Evolutionary conservation across 1,140 invertebrate species (phyloP).

Genomic region (Drosophila pseudoananassae): DNA sequence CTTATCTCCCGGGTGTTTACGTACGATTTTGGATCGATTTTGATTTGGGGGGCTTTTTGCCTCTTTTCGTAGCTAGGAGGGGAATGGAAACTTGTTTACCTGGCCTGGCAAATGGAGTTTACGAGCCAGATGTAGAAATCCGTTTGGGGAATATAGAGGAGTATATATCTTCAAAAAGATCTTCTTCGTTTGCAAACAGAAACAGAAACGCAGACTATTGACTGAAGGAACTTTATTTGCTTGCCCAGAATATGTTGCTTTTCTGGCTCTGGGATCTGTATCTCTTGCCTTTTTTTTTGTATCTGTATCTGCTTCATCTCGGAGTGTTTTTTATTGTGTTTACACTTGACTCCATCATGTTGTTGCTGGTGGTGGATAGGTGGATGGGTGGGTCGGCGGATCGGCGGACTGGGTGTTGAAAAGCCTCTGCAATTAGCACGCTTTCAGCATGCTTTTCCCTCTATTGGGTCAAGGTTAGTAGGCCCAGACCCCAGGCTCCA

Average conservation of each 20-base stretch:
- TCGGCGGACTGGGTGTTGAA: conserved; percentile 48
- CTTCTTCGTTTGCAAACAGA: conserved; percentile 43
- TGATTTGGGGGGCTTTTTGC: conserved; percentile 30
- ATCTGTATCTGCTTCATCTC: conserved; percentile 29
- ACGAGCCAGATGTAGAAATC: conserved; percentile 29
- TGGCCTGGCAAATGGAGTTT: conserved; percentile 28
- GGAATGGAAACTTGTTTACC: conserved; percentile 28
- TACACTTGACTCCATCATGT: conserved; percentile 65
- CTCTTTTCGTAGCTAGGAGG: no score
- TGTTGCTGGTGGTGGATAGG: no score
- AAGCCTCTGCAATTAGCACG: conserved; percentile 73
- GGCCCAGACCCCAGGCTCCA: conserved; percentile 28
- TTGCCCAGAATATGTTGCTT: conserved; percentile 1
- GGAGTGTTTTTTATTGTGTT: conserved; percentile 59
- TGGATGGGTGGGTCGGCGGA: conserved; percentile 13
- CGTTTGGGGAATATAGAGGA: neutral
- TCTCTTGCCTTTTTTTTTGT: conserved; percentile 2
- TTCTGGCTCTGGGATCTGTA: neutral
- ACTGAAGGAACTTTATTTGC: conserved; percentile 36
- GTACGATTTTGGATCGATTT: conserved; percentile 43
- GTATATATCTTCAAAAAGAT: conserved; percentile 10
- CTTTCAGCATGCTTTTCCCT: conserved; percentile 36
- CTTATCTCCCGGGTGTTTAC: conserved; percentile 36
- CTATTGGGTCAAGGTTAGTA: conserved; percentile 72
- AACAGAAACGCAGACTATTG: conserved; percentile 4